Conservation (phyloP, 2,888 invertebrate genomes). For the Steinernema hermaphroditum region DNA sequence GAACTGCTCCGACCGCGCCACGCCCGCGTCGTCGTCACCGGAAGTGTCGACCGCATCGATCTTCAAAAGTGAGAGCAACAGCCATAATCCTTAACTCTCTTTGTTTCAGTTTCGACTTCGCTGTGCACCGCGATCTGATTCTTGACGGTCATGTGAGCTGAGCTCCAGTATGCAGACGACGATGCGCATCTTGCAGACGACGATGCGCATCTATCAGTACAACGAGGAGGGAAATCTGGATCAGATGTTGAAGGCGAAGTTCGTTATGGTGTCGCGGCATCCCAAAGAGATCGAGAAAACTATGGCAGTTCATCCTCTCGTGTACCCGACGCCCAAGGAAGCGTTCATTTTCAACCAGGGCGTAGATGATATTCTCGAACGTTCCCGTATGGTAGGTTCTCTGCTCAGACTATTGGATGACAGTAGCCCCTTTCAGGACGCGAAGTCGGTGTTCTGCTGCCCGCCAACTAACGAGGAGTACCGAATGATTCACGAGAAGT, state of each 20-base stretch:
- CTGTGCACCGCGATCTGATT: slow-evolving; percentile 72
- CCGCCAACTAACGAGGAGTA: not conserved
- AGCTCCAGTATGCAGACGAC: slow-evolving; percentile 78
- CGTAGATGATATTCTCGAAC: slow-evolving; percentile 37
- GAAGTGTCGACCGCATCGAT: slow-evolving; percentile 76
- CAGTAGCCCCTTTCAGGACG: not conserved
- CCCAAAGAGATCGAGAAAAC: slow-evolving; percentile 37
- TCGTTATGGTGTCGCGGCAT: slow-evolving; percentile 73
- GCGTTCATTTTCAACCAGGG: slow-evolving; percentile 44
- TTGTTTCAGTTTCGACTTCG: slow-evolving; percentile 54
- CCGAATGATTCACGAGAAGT: not conserved
- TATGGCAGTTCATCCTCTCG: slow-evolving; percentile 45
- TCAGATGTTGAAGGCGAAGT: slow-evolving; percentile 72
- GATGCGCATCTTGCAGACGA: slow-evolving; percentile 77
- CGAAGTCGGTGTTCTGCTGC: not conserved
- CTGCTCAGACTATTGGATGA: not conserved
- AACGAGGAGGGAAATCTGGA: slow-evolving; percentile 46
- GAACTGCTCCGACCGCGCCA: slow-evolving; percentile 71
- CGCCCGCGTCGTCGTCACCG: slow-evolving; percentile 74
- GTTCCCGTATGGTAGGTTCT: slow-evolving; percentile 32
- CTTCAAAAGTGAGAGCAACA: slow-evolving; percentile 54
- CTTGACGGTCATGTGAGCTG: slow-evolving; percentile 78
- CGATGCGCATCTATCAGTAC: slow-evolving; percentile 76
- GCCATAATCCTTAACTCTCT: not conserved
- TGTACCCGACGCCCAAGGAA: slow-evolving; percentile 44